Evolutionary conservation across 2,888 invertebrate species (phyloP), one percentile per base, ranked within the genome.

Genomic region (Drosophila putrida): DNA sequence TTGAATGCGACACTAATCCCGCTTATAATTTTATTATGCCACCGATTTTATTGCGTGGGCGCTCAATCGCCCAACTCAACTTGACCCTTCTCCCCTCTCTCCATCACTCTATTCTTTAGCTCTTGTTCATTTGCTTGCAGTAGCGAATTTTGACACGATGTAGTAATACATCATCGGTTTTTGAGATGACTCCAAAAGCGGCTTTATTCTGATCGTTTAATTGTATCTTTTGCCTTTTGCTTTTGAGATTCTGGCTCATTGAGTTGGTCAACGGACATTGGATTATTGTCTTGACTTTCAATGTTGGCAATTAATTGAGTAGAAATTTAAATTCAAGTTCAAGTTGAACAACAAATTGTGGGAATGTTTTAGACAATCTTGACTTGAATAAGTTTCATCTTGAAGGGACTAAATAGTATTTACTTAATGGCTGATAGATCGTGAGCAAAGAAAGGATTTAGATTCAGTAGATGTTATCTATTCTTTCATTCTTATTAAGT

Each of bases 11-110:
- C 89, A 82, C 83, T 85, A 89, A 89, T 82, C 85, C 89, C 78
- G 84, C 88, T 89, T 89, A 85, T 85, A 88, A 85, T 89, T 89
- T 88, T 89, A 72, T 73, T 76, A 68, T 67, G 57, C 72, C 61
- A 60, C 43, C 41, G 27, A 20, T 44, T 25, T 0, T 20, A 44
- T 8, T 46, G 82, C 71, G 88, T 80, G 87, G 85, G 78, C 46
- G 64, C 58, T 47, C n/a, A 28, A 15, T 33, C n/a, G 20, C 39
- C 9, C 10, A 6, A 3, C 1, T 15, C 0, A 28, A n/a, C 4
- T 8, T 31, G 31, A 4, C 13, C 11, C 11, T 9, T 5, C 35
- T 10, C 15, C 6, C 6, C 33, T 39, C 36, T 31, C 20, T 36
- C 6, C 10, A n/a, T 6, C 8, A 3, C 20, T 2, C 8, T n/a